A percentile compares a stretch with the other conserved stretches of the same genome.
Evolutionary conservation across 2,797 vertebrate species (phyloP).

Genomic region (Sternarchorhynchus goeldii): DNA sequence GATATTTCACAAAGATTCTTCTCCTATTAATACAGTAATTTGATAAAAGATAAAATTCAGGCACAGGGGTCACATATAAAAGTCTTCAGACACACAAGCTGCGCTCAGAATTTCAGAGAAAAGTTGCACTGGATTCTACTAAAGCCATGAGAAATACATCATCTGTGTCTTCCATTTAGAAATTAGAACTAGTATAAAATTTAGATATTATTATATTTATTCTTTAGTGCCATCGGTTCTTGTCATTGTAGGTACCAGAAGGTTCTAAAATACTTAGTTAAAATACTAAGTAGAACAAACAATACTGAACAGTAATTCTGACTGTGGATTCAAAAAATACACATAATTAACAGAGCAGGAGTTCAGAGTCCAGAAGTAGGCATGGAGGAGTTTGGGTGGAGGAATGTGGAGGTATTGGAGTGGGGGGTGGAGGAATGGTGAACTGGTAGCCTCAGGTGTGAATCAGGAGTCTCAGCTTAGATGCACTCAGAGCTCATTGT

Average conservation of each 20-base stretch:
- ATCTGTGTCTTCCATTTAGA: slow-evolving; percentile 13
- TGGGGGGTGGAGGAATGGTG: neutral
- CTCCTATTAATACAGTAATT: slow-evolving; percentile 41
- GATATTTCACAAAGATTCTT: slow-evolving; percentile 38
- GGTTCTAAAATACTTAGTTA: neutral
- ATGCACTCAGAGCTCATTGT: slow-evolving; percentile 50
- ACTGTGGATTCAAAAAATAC: too few relatives aligned
- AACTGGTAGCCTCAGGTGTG: slow-evolving; percentile 51
- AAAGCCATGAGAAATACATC: neutral
- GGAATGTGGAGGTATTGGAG: neutral
- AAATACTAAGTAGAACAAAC: neutral
- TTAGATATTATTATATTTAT: slow-evolving; percentile 25
- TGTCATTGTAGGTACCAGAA: slow-evolving; percentile 3
- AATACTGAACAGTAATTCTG: neutral
- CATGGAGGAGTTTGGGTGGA: neutral
- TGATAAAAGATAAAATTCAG: slow-evolving; percentile 45
- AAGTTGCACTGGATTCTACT: neutral
- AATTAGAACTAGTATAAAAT: slow-evolving; percentile 11
- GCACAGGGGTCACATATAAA: slow-evolving; percentile 39
- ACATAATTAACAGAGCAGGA: neutral
- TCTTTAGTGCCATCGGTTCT: slow-evolving; percentile 14
- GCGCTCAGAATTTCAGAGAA: neutral
- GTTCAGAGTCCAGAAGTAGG: slow-evolving; percentile 13
- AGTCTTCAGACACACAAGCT: slow-evolving; percentile 11
- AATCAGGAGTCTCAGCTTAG: slow-evolving; percentile 48